Evolutionary conservation across 92 coral and sea anemone species (phyloP).

Genomic region (Phenganax marumi): DNA sequence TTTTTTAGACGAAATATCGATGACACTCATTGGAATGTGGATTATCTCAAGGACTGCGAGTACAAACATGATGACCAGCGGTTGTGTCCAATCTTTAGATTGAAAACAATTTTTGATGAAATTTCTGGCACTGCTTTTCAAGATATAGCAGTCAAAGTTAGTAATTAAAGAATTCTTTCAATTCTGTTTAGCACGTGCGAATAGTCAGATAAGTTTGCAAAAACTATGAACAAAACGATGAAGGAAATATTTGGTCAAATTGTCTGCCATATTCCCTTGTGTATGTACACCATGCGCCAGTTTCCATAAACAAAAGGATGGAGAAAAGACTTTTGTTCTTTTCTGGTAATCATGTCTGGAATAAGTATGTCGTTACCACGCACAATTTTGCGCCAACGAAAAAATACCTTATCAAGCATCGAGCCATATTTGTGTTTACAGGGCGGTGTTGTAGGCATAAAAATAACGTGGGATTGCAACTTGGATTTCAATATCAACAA

Average conservation of each 20-base stretch:
- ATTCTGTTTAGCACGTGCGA: no score
- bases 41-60: constrained; percentile 59
- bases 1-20: constrained; percentile 74
- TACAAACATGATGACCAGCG: constrained; percentile 61
- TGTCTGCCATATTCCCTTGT: neutral
- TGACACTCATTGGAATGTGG: constrained; percentile 44
- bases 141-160: constrained; percentile 3
- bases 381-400: no score
- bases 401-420: no score
- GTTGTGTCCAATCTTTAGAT: constrained; percentile 73
- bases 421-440: no score
- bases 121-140: constrained; percentile 2
- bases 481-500: constrained; percentile 58
- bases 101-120: constrained; percentile 62
- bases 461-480: constrained; percentile 68
- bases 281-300: no score
- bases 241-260: no score
- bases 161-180: neutral
- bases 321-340: no score
- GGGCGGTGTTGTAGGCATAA: constrained; percentile 73
- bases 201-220: no score
- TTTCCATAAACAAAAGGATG: no score
- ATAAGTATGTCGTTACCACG: no score
- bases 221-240: no score
- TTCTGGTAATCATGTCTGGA: no score